These are phyloP conservation scores for Hydrophis major DNA, from an alignment of 2,797 vertebrate species.

Conservation along the genomic window DNA sequence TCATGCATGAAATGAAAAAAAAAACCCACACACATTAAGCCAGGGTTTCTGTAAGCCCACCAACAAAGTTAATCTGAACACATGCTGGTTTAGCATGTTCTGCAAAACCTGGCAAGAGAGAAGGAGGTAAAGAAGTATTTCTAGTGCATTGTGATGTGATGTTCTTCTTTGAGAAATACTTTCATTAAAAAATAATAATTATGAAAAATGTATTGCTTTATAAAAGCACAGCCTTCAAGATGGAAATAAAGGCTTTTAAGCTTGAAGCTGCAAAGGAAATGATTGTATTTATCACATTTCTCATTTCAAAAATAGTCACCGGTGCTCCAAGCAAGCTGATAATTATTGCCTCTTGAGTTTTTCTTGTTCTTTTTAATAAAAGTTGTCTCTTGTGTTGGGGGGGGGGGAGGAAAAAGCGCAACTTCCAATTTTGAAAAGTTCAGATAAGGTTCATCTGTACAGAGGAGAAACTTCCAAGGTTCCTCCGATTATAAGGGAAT, in stretches of 20 bases:
- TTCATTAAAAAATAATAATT: background rate
- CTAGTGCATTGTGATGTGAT: background rate
- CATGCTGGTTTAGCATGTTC: background rate
- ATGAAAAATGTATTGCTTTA: background rate
- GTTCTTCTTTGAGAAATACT: background rate
- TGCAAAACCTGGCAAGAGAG: background rate
- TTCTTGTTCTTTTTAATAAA: background rate
- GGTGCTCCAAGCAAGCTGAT: background rate
- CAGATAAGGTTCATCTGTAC: background rate
- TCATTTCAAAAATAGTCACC: background rate
- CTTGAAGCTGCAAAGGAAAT: background rate
- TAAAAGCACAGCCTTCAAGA: background rate
- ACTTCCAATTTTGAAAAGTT: background rate
- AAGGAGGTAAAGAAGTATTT: background rate
- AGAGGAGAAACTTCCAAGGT: background rate
- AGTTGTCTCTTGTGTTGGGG: too few relatives aligned
- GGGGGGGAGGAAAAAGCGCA: background rate
- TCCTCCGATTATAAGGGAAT: slow-evolving; percentile 15
- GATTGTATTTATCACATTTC: background rate
- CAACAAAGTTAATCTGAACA: background rate
- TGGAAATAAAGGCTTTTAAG: background rate
- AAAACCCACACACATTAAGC: background rate
- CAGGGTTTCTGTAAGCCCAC: background rate
- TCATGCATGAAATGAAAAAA: background rate
- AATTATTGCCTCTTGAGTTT: background rate